Evolutionary conservation across 2,888 invertebrate genomes (phyloP), one percentile per base, ranked within the genome.

Genomic region (Pammene aurita): DNA sequence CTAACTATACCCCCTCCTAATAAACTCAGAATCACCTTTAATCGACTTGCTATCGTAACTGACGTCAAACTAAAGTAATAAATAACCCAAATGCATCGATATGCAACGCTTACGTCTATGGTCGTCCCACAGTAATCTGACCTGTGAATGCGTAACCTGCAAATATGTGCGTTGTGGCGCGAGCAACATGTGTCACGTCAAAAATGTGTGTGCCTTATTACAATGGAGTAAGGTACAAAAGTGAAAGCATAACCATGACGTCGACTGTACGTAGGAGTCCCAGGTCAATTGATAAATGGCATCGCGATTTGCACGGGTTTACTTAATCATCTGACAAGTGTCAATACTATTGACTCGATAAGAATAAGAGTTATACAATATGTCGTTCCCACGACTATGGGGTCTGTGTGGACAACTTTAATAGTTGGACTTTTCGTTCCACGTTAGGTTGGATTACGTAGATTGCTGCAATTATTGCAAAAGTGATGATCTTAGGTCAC

Each of bases 361-460:
- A 67, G 60, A 69, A 69, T 69, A 58, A 46, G 44, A 54, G 68
- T 69, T 69, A 65, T 69, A 69, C 54, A 69, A 69, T 54, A 41
- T 26, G 26, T 10, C 44, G 55, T 69, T 69, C 69, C 46, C 65
- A 69, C 69, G 69, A 46, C 50, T 46, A 26, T 46, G 52, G 35
- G 34, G 42, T 52, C 50, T 34, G 44, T 55, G 64, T 60, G 65
- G 69, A 69, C 55, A 65, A 64, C 58, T 68, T 10, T 68, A 60
- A 69, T 69, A 46, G 52, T 58, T 69, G 69, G 54, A 48, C 46
- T 60, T 60, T 69, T 69, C 69, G 69, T 69, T 69, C 64, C 69
- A 69, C 57, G 62, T 68, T 57, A 68, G 63, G 63, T 68, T 56
- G 18, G 14, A 52, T 57, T 64, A 58, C 44, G 18, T 67, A 18